phyloP scores from a whole-genome alignment of 1,140 invertebrate genomes.

The Scaptomyza montana region DNA sequence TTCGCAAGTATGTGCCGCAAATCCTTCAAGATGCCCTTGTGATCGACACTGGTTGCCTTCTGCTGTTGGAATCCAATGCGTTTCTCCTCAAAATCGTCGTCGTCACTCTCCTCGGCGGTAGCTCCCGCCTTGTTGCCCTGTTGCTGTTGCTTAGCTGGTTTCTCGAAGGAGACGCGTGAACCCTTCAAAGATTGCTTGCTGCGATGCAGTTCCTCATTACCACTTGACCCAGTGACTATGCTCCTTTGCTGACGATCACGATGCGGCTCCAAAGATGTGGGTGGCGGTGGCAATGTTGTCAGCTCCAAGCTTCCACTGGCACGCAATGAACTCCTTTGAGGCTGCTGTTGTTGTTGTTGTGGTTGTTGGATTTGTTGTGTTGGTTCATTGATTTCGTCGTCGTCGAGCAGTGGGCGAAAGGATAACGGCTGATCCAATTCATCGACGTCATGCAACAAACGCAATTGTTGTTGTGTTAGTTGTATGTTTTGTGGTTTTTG shows the following conservation, averaged over 20 bases:
- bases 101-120: slow-evolving; percentile 73
- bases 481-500: slow-evolving; percentile 42
- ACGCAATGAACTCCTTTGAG: slow-evolving; percentile 45
- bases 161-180: slow-evolving; percentile 79
- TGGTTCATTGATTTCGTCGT: slow-evolving; percentile 75
- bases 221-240: slow-evolving; percentile 31
- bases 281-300: slow-evolving; percentile 69
- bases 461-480: slow-evolving; percentile 26
- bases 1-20: slow-evolving; percentile 72
- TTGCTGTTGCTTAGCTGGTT: slow-evolving; percentile 15
- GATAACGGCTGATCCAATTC: slow-evolving; percentile 65
- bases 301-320: slow-evolving; percentile 72
- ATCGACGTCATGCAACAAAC: slow-evolving; percentile 48
- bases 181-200: slow-evolving; percentile 80
- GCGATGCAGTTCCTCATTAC: slow-evolving; percentile 69
- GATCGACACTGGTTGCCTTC: slow-evolving; percentile 81
- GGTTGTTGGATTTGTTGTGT: slow-evolving; percentile 35
- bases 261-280: slow-evolving; percentile 67
- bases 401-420: slow-evolving; percentile 72
- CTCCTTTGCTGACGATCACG: slow-evolving; percentile 74
- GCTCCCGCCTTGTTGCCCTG: slow-evolving; percentile 24
- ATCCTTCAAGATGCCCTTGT: slow-evolving; percentile 83
- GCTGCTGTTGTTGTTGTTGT: slow-evolving; percentile 18
- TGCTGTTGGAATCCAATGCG: slow-evolving; percentile 79
- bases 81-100: slow-evolving; percentile 81